Conservation (phyloP, 2,888 invertebrate genomes). For the Drosophila neoperkinsi region DNA sequence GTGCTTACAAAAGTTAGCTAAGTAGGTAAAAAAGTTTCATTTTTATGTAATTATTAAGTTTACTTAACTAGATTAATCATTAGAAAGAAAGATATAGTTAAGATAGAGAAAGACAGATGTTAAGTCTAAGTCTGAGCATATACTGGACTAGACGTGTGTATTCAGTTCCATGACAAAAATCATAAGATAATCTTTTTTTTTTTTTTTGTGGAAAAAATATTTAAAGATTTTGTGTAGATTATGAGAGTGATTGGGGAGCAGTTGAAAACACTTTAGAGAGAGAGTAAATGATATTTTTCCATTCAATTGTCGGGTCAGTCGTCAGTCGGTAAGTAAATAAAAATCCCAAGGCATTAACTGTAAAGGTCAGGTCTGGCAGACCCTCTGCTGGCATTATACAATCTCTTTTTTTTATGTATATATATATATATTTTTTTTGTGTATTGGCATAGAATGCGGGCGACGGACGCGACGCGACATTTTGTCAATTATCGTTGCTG, state of each 20-base stretch:
- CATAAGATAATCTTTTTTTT: constrained; percentile 19
- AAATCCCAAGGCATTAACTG: constrained; percentile 7
- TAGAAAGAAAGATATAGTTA: constrained; percentile 55
- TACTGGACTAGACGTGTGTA: constrained; percentile 20
- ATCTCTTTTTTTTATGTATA: background rate
- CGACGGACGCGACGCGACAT: constrained; percentile 28
- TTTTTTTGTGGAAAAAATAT: constrained; percentile 5
- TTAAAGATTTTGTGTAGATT: constrained; percentile 12
- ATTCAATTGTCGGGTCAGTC: constrained; percentile 20
- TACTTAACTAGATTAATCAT: constrained; percentile 73
- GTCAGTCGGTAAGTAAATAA: constrained; percentile 22
- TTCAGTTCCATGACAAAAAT: constrained; percentile 34
- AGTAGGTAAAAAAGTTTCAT: constrained; percentile 39
- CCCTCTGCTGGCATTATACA: constrained; percentile 34
- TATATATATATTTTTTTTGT: background rate
- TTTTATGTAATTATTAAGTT: constrained; percentile 38
- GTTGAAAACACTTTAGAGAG: constrained; percentile 18
- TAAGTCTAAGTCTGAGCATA: constrained; percentile 44
- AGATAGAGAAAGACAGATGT: constrained; percentile 35
- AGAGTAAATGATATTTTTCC: constrained; percentile 16
- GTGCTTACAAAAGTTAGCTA: constrained; percentile 75
- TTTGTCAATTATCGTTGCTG: constrained; percentile 45
- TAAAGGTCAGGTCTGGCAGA: constrained; percentile 43
- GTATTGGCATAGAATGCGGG: constrained; percentile 51
- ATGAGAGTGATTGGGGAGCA: constrained; percentile 7